Evolutionary conservation across 2,797 vertebrate species (phyloP).

Genomic region (Bufotes viridis): DNA sequence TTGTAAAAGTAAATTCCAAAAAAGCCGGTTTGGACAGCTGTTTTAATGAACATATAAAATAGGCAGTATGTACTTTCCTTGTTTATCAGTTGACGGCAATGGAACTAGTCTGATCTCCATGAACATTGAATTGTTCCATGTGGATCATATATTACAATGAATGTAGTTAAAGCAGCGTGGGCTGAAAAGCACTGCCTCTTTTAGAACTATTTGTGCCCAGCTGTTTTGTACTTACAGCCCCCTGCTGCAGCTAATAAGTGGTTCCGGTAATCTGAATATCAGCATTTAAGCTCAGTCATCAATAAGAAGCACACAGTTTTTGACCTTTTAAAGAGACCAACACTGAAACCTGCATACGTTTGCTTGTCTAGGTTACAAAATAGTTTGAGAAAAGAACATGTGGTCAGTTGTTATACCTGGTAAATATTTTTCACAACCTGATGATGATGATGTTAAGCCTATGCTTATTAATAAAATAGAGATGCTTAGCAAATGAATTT

Average conservation of each 20-base stretch:
- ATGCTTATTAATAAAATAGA: too few relatives aligned
- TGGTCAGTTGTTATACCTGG: too few relatives aligned
- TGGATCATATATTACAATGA: background rate
- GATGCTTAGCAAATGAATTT: too few relatives aligned
- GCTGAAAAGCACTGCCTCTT: constrained; percentile 18
- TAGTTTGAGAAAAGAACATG: background rate
- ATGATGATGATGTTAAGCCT: too few relatives aligned
- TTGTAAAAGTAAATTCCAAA: background rate
- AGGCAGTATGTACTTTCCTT: background rate
- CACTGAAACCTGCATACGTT: background rate
- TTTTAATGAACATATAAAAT: background rate
- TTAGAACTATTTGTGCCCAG: constrained; percentile 25
- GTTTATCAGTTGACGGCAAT: background rate
- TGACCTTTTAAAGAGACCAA: constrained; percentile 18
- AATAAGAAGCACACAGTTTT: constrained; percentile 1
- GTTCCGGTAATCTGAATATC: constrained; percentile 36
- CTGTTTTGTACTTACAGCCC: constrained; percentile 29
- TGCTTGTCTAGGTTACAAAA: background rate
- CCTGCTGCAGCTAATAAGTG: constrained; percentile 28
- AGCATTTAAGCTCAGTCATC: background rate
- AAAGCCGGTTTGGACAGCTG: background rate
- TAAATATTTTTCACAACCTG: too few relatives aligned
- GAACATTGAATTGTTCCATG: background rate
- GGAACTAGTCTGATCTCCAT: background rate
- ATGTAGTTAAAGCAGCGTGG: background rate